phyloP scores from a whole-genome alignment of 2,888 invertebrate species.

The Ectemnius lituratus region DNA sequence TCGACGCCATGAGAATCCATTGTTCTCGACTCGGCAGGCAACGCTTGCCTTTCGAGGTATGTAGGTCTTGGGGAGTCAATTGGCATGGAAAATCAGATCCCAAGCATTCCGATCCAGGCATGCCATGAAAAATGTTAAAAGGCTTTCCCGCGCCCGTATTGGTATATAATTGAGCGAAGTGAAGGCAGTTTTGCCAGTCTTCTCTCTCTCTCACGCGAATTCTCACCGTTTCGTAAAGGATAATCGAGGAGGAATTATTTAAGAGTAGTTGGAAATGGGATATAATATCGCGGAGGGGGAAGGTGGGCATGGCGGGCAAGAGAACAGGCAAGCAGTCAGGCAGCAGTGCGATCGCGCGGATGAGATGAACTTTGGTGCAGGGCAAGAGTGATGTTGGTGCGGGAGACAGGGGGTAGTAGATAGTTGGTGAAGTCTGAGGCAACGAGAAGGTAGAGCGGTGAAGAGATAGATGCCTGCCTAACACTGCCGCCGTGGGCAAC shows the following conservation, averaged over 20 bases:
- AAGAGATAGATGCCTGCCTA: conserved; percentile 8
- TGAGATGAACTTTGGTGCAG: conserved; percentile 38
- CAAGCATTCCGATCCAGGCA: neutral
- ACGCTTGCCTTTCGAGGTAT: neutral
- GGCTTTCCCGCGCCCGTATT: conserved; percentile 1
- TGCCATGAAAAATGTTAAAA: too few species aligned
- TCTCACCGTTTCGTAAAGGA: conserved; percentile 42
- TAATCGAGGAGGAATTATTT: conserved; percentile 42
- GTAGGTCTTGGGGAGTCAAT: neutral
- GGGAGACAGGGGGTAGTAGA: neutral
- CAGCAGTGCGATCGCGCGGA: conserved; percentile 4
- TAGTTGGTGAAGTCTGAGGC: conserved; percentile 20
- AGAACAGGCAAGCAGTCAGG: neutral
- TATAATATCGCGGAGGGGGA: conserved; percentile 18
- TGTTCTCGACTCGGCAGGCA: neutral
- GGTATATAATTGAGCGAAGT: conserved; percentile 20
- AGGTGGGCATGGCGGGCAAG: too few species aligned
- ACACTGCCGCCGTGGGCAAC: conserved; percentile 48
- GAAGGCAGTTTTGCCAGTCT: conserved; percentile 5
- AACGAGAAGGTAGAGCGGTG: conserved; percentile 41
- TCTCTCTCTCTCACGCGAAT: too few species aligned
- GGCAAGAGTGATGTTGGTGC: neutral
- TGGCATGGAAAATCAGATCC: neutral
- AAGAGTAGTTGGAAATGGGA: conserved; percentile 23
- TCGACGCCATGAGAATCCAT: too few species aligned